Base-by-base conservation (phyloP, 1,140 invertebrate species). In the Archegozetes longisetosus region DNA sequence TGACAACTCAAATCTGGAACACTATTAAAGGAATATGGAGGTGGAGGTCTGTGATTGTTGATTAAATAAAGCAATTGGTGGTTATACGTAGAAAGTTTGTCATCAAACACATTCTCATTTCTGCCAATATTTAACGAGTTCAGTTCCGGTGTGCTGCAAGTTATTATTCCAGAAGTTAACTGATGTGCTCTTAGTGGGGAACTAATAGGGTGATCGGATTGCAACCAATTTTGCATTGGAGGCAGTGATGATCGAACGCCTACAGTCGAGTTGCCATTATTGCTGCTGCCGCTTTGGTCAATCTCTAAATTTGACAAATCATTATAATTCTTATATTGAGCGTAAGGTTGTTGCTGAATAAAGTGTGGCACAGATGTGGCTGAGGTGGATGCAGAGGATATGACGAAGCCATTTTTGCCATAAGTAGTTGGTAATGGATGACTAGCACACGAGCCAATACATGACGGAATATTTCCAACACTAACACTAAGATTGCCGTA, bases 291-390 rank as follows among this genome's bases (percentile, higher is more conserved):
- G 4, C 14, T 59, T 40, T 49, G 26, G 14, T 58, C 47, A 2
- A 58, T 25, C 20, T 23, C 56, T 23, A 58, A 23, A n/a, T 51
- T 58, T 13, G 56, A 58, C 14, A 58, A 24, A 32, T 58, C 56
- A 2, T 25, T 26, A 32, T 49, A 58, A 32, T 58, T 58, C 6
- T 26, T n/a, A 58, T 58, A 58, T n/a, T 55, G 53, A 2, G 4
- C 13, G 3, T 1, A 2, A 23, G 20, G 46, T 1, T 23, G 56
- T 46, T 55, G 54, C 46, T 47, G 28, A 46, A 53, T 14, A 3
- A 53, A 12, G 26, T 26, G 26, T 26, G 20, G 20, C 13, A 53
- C 26, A 4, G 52, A 53, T 28, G 26, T 25, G 6, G 52, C 26
- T 12, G 52, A 53, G 3, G 25, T 26, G 12, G 52, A 53, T 23